phyloP scores from a whole-genome alignment of 2,797 vertebrate species.

The Girardinus metallicus region DNA sequence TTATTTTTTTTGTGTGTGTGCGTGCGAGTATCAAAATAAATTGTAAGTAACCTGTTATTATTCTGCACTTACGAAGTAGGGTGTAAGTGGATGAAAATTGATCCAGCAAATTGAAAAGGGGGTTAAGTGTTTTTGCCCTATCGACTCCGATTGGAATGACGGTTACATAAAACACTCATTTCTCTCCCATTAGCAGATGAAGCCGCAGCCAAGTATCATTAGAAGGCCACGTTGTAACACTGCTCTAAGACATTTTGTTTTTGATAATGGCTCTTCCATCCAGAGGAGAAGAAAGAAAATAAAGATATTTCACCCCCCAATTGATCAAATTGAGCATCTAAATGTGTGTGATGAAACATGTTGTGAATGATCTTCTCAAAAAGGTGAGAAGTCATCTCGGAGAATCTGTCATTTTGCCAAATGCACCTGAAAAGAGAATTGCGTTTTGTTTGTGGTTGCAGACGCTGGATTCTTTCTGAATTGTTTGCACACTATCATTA shows the following conservation, averaged over 20 bases:
- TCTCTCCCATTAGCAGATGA: slow-evolving; percentile 93
- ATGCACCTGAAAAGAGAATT: slow-evolving; percentile 46
- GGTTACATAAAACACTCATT: slow-evolving; percentile 91
- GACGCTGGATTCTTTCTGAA: slow-evolving; percentile 52
- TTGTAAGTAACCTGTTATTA: slow-evolving; percentile 94
- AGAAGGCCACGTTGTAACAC: slow-evolving; percentile 79
- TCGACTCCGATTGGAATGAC: slow-evolving; percentile 89
- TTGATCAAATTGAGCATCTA: slow-evolving; percentile 67
- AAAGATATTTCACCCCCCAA: slow-evolving; percentile 68
- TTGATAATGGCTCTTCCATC: slow-evolving; percentile 75
- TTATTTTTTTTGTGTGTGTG: slow-evolving; percentile 52
- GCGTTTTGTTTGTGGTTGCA: slow-evolving; percentile 43
- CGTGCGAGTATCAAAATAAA: slow-evolving; percentile 94
- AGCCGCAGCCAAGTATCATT: slow-evolving; percentile 84
- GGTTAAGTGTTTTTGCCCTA: slow-evolving; percentile 91
- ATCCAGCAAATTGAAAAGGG: slow-evolving; percentile 93
- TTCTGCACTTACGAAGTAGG: slow-evolving; percentile 89
- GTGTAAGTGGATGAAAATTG: slow-evolving; percentile 94
- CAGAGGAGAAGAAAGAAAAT: slow-evolving; percentile 36
- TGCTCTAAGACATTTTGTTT: slow-evolving; percentile 77
- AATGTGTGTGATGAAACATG: slow-evolving; percentile 56
- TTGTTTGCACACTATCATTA: slow-evolving; percentile 73
- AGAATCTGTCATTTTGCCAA: slow-evolving; percentile 59
- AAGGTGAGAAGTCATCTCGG: slow-evolving; percentile 64
- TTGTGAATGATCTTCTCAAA: slow-evolving; percentile 58